Conservation (phyloP, 2,888 invertebrate genomes). For the Sialis fuliginosa region DNA sequence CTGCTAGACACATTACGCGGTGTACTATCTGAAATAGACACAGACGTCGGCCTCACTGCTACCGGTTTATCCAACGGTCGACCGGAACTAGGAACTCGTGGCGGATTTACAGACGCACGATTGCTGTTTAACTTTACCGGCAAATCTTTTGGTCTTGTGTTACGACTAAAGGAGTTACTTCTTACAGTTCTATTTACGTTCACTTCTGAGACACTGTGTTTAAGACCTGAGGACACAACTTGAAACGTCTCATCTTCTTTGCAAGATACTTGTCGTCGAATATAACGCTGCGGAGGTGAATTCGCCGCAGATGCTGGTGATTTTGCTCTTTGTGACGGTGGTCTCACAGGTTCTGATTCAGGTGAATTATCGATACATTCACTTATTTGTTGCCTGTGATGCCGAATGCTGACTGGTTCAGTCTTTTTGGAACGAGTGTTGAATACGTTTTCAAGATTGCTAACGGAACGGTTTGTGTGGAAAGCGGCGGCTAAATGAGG, state of each 20-base stretch:
- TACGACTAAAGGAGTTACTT: constrained; percentile 5
- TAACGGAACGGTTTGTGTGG: constrained; percentile 24
- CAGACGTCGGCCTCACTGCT: background rate
- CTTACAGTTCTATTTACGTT: constrained; percentile 20
- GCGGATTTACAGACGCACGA: constrained; percentile 21
- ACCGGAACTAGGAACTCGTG: constrained; percentile 13
- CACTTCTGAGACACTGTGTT: constrained; percentile 24
- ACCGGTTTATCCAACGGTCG: constrained; percentile 2
- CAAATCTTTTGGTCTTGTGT: constrained; percentile 17
- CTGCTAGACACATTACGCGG: constrained; percentile 16
- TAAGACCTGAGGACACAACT: constrained; percentile 11
- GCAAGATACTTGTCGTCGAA: constrained; percentile 24
- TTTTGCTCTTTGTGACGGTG: constrained; percentile 2
- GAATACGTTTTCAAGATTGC: constrained; percentile 25
- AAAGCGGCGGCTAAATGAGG: constrained; percentile 13
- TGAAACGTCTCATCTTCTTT: constrained; percentile 19
- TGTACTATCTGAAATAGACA: constrained; percentile 22
- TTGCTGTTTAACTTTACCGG: constrained; percentile 7
- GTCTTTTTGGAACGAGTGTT: constrained; percentile 9
- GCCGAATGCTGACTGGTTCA: background rate
- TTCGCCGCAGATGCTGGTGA: constrained; percentile 8
- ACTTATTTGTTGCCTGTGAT: background rate
- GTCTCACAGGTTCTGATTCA: constrained; percentile 15
- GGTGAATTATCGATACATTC: constrained; percentile 1
- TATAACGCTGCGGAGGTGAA: constrained; percentile 7